phyloP scores from a whole-genome alignment of 1,140 invertebrate species.

The Drosophila ercepeae region DNA sequence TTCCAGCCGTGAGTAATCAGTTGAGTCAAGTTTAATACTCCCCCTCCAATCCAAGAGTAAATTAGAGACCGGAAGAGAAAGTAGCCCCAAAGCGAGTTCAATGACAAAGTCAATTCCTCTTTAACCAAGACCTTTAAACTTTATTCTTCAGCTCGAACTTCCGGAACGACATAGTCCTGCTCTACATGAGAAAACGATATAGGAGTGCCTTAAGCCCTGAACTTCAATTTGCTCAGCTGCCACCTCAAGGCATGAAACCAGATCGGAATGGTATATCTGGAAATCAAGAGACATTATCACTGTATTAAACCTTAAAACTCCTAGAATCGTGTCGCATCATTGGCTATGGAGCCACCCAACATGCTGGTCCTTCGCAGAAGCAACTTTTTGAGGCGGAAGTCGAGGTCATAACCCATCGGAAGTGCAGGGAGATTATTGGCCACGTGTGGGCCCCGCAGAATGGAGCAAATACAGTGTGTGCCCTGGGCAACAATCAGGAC shows the following conservation, averaged over 20 bases:
- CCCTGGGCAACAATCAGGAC: conserved; percentile 71
- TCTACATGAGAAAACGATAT: conserved; percentile 49
- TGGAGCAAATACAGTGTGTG: conserved; percentile 74
- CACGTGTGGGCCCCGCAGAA: conserved; percentile 76
- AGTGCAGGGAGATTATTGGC: conserved; percentile 70
- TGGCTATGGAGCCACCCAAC: conserved; percentile 71
- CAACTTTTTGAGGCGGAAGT: conserved; percentile 67
- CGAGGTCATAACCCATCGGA: conserved; percentile 58
- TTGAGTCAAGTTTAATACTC: conserved; percentile 46
- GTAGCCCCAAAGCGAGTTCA: background rate
- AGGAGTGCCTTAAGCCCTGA: conserved; percentile 8
- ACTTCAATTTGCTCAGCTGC: conserved; percentile 58
- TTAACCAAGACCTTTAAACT: background rate
- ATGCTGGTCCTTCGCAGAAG: conserved; percentile 66
- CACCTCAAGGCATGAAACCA: conserved; percentile 57
- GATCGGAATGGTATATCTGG: conserved; percentile 49
- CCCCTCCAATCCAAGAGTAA: background rate
- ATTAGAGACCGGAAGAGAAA: background rate
- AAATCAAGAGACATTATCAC: background rate
- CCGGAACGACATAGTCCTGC: conserved; percentile 73
- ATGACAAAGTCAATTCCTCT: background rate
- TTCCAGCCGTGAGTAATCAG: conserved; percentile 72
- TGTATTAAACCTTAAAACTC: background rate
- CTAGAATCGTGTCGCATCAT: conserved; percentile 73
- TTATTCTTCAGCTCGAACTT: conserved; percentile 60